A percentile compares a stretch with the other conserved stretches of the same genome.
These are phyloP conservation scores for Drosophila setosimentum DNA, from an alignment of 2,888 invertebrate species.

Conservation along the genomic window DNA sequence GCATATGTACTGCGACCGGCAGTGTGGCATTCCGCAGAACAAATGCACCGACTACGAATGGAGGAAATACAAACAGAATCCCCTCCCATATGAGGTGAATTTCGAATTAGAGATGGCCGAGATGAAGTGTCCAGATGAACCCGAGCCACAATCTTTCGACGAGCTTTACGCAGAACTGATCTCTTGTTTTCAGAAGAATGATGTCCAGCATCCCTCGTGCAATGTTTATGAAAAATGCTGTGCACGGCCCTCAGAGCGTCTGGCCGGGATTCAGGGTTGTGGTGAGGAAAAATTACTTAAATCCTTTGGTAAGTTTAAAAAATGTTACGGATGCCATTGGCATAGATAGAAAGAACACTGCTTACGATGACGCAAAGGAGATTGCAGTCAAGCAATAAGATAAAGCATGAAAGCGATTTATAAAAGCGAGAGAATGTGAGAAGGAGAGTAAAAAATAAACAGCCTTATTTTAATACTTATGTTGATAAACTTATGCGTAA, in stretches of 20 bases:
- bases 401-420: neutral
- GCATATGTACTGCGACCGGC: constrained; percentile 40
- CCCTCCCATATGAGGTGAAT: constrained; percentile 20
- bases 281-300: constrained; percentile 18
- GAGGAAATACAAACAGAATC: constrained; percentile 45
- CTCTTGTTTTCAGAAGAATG: constrained; percentile 42
- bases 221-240: constrained; percentile 47
- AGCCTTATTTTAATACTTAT: constrained; percentile 10
- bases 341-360: neutral
- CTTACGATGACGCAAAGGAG: neutral
- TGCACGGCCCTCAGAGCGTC: constrained; percentile 3
- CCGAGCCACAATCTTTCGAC: constrained; percentile 62
- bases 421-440: neutral
- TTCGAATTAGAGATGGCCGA: constrained; percentile 17
- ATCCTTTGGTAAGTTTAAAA: constrained; percentile 24
- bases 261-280: constrained; percentile 22
- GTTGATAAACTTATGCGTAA: constrained; percentile 6
- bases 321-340: neutral
- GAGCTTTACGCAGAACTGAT: constrained; percentile 55
- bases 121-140: neutral
- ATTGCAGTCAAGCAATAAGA: neutral
- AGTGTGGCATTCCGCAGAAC: constrained; percentile 36
- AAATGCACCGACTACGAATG: constrained; percentile 57
- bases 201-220: constrained; percentile 8
- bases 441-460: neutral